Percentiles rank a stretch among this genome's conserved stretches.
Conservation (phyloP, 2,113 vertebrate species). For the Bothrops jararaca region DNA sequence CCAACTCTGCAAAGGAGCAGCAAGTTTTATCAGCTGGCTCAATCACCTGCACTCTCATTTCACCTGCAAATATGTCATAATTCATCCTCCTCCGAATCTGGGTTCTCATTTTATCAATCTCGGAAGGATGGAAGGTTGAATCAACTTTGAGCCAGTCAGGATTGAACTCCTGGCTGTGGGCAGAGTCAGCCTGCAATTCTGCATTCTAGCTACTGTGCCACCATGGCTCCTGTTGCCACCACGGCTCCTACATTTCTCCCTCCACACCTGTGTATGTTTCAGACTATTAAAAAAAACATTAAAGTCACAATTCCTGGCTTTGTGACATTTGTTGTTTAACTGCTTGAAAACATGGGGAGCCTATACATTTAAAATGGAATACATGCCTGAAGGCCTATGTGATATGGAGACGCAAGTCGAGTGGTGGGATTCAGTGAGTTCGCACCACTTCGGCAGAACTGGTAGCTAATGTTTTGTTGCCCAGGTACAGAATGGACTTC, state of each 20-base stretch:
- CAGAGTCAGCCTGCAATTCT: too few relatives aligned
- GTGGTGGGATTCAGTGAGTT: too few relatives aligned
- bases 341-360: not conserved
- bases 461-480: too few relatives aligned
- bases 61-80: not conserved
- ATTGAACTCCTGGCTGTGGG: too few relatives aligned
- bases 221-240: too few relatives aligned
- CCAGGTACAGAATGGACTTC: too few relatives aligned
- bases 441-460: too few relatives aligned
- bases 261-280: not conserved
- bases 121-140: too few relatives aligned
- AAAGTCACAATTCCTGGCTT: not conserved
- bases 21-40: not conserved
- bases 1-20: not conserved
- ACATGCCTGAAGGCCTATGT: not conserved
- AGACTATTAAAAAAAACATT: not conserved
- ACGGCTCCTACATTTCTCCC: not conserved
- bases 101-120: too few relatives aligned
- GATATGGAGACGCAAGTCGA: not conserved
- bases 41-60: not conserved
- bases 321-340: not conserved
- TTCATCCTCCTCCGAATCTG: not conserved
- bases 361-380: not conserved
- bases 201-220: too few relatives aligned
- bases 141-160: too few relatives aligned